Conservation (phyloP, 2,888 invertebrate genomes). For the Apamea monoglypha region DNA sequence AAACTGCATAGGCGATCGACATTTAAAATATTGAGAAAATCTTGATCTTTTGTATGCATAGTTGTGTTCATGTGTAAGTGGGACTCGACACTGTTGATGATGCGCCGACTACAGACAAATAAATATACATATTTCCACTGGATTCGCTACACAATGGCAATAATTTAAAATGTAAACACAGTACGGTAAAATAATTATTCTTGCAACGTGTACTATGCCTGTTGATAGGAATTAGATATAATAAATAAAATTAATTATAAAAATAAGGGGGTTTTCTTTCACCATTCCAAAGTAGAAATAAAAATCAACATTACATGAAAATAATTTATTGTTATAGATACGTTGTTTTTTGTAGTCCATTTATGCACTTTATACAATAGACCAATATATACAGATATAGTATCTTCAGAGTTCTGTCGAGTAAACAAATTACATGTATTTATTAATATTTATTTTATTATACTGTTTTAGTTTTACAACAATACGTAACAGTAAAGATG, state of each 20-base stretch:
- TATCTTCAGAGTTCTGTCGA: conserved; percentile 10
- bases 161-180: conserved; percentile 77
- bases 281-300: conserved; percentile 50
- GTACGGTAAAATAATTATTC: conserved; percentile 85
- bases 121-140: conserved; percentile 55
- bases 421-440: conserved; percentile 16
- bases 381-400: conserved; percentile 21
- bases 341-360: conserved; percentile 35
- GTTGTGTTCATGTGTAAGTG: conserved; percentile 70
- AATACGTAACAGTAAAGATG: not conserved
- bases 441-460: conserved; percentile 28
- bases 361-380: conserved; percentile 31
- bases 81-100: conserved; percentile 66
- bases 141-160: conserved; percentile 69
- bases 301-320: conserved; percentile 58
- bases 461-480: conserved; percentile 13
- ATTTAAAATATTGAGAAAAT: conserved; percentile 66
- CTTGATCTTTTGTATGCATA: conserved; percentile 75
- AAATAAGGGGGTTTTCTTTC: conserved; percentile 73
- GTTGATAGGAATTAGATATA: conserved; percentile 89
- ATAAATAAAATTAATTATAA: conserved; percentile 89
- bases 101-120: conserved; percentile 64
- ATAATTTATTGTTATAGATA: conserved; percentile 63
- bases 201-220: conserved; percentile 89
- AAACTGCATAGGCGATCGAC: conserved; percentile 81